phyloP scores from a whole-genome alignment of 2,797 vertebrate genomes.

The Threskiornis aethiopicus region DNA sequence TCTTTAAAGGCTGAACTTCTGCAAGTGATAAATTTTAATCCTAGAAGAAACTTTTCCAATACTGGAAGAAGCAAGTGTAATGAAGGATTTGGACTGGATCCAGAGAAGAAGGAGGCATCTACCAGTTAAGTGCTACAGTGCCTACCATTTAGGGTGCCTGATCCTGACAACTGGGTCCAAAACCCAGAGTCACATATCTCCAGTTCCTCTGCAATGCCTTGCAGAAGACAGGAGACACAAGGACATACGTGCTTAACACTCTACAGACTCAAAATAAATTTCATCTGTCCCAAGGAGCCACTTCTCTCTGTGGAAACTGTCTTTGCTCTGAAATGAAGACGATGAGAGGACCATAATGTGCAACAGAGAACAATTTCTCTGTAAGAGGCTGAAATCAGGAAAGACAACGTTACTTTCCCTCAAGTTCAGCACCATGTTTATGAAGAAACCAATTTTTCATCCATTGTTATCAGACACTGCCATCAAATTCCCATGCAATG shows the following conservation, averaged over 20 bases:
- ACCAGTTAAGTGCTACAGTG: not conserved
- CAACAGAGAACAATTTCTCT: not conserved
- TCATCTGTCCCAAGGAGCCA: not conserved
- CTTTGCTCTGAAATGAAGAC: not conserved
- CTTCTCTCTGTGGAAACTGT: not conserved
- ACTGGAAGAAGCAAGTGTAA: not conserved
- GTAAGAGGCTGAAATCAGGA: not conserved
- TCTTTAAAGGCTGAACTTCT: not conserved
- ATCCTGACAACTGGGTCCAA: not conserved
- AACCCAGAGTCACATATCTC: not conserved
- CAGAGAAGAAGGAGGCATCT: not conserved
- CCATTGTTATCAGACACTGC: not conserved
- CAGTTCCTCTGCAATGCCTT: not conserved
- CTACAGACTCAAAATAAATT: not conserved
- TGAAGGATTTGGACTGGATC: not conserved
- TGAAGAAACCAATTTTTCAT: conserved; percentile 19
- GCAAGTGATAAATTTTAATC: not conserved
- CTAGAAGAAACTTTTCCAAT: not conserved
- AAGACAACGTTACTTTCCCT: not conserved
- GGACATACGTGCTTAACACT: not conserved
- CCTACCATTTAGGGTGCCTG: not conserved
- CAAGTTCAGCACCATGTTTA: not conserved
- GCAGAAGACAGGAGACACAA: not conserved
- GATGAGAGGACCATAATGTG: not conserved
- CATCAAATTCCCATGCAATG: not conserved